These are phyloP conservation scores for Andricus grossulariae DNA, from an alignment of 1,140 invertebrate genomes.

Conservation along the genomic window DNA sequence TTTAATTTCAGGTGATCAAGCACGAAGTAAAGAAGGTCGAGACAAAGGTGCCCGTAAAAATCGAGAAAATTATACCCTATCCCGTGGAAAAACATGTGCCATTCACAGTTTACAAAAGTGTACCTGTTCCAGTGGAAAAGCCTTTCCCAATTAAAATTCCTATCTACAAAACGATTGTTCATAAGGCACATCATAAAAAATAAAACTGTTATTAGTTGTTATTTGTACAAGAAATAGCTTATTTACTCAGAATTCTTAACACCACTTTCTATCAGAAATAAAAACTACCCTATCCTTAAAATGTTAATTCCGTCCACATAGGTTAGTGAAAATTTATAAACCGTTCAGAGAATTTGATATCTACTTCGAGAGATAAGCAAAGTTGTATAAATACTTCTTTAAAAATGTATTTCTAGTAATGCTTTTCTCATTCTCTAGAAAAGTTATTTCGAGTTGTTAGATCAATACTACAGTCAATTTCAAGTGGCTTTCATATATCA, in stretches of 20 bases:
- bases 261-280: too few relatives aligned
- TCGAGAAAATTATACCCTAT: constrained; percentile 64
- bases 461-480: constrained; percentile 1
- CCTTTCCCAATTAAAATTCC: constrained; percentile 69
- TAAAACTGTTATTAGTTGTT: neutral
- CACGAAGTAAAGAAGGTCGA: constrained; percentile 75
- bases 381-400: too few relatives aligned
- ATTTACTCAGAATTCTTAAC: neutral
- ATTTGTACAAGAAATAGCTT: neutral
- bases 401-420: neutral
- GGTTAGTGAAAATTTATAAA: too few relatives aligned
- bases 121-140: constrained; percentile 73
- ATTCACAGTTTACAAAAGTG: constrained; percentile 72
- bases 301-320: too few relatives aligned
- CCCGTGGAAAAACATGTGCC: constrained; percentile 76
- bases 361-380: too few relatives aligned
- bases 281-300: too few relatives aligned
- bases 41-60: constrained; percentile 63
- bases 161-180: constrained; percentile 64
- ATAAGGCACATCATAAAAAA: constrained; percentile 52
- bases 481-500: neutral
- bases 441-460: neutral
- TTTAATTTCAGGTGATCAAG: constrained; percentile 65
- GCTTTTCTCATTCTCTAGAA: neutral
- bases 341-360: too few relatives aligned